phyloP scores from a whole-genome alignment of 2,113 vertebrate species.

The cattle (Bos taurus) region DNA sequence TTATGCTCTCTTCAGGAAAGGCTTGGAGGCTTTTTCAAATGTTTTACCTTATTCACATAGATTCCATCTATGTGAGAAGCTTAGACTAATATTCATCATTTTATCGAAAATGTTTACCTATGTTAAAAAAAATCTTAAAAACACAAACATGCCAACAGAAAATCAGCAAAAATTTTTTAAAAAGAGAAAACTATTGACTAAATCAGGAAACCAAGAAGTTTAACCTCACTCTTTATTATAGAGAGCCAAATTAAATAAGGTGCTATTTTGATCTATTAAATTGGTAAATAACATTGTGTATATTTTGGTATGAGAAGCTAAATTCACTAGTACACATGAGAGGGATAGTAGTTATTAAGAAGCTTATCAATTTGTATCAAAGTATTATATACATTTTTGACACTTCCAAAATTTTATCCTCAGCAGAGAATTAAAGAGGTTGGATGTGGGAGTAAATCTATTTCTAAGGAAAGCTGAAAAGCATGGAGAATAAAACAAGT shows the following conservation, averaged over 20 bases:
- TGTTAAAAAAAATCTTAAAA: background rate
- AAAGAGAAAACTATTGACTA: background rate
- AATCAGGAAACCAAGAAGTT: background rate
- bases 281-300: background rate
- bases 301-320: background rate
- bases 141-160: background rate
- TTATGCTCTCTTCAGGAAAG: background rate
- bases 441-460: background rate
- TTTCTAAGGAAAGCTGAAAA: background rate
- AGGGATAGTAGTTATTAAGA: background rate
- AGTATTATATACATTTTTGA: background rate
- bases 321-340: background rate
- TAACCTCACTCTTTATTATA: background rate
- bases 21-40: background rate
- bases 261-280: background rate
- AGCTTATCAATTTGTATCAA: background rate
- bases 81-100: background rate
- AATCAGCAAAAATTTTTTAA: background rate
- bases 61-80: background rate
- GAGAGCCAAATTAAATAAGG: background rate
- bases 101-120: background rate
- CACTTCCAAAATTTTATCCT: background rate
- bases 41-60: background rate
- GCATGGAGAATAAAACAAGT: background rate
- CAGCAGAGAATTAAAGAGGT: background rate